Conservation (phyloP, 2,113 vertebrate genomes). For the Paralichthys olivaceus region DNA sequence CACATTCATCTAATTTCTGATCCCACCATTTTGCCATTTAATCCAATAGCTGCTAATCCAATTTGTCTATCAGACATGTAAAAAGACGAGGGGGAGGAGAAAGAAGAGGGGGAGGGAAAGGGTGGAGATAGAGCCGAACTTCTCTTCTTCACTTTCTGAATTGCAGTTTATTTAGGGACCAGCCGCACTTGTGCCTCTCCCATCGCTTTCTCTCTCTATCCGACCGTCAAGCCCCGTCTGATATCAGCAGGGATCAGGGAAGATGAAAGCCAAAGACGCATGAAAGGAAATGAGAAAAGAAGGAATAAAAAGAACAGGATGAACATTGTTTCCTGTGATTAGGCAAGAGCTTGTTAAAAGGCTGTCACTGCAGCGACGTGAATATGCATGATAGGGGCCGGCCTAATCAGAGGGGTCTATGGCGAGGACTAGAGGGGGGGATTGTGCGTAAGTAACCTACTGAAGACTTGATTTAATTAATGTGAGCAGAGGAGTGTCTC, state of each 20-base stretch:
- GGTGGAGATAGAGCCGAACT: slow-evolving; percentile 89
- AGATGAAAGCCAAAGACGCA: slow-evolving; percentile 74
- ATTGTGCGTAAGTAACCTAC: slow-evolving; percentile 85
- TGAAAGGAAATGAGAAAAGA: slow-evolving; percentile 82
- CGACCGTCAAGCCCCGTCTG: slow-evolving; percentile 73
- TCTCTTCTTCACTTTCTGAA: slow-evolving; percentile 89
- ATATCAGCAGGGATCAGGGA: slow-evolving; percentile 88
- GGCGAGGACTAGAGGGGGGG: slow-evolving; percentile 87
- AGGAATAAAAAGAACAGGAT: slow-evolving; percentile 89
- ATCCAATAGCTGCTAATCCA: slow-evolving; percentile 99
- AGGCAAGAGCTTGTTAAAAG: slow-evolving; percentile 99
- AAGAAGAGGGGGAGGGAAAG: slow-evolving; percentile 12
- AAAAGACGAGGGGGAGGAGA: slow-evolving; percentile 61
- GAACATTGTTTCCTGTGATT: slow-evolving; percentile 98
- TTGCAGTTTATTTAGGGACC: slow-evolving; percentile 92
- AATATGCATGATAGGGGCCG: slow-evolving; percentile 95
- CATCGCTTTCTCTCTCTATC: slow-evolving; percentile 79
- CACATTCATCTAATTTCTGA: slow-evolving; percentile 93
- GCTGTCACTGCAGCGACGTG: slow-evolving; percentile 92
- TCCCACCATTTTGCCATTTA: slow-evolving; percentile 94
- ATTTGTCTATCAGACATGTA: slow-evolving; percentile 98
- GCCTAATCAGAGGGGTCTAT: slow-evolving; percentile 91
- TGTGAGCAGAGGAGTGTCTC: slow-evolving; percentile 92
- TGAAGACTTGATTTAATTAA: slow-evolving; percentile 99
- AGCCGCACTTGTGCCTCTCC: slow-evolving; percentile 80